A percentile compares a stretch with the other conserved stretches of the same genome.
Conservation (phyloP, 2,113 vertebrate genomes). For the Nanger granti region DNA sequence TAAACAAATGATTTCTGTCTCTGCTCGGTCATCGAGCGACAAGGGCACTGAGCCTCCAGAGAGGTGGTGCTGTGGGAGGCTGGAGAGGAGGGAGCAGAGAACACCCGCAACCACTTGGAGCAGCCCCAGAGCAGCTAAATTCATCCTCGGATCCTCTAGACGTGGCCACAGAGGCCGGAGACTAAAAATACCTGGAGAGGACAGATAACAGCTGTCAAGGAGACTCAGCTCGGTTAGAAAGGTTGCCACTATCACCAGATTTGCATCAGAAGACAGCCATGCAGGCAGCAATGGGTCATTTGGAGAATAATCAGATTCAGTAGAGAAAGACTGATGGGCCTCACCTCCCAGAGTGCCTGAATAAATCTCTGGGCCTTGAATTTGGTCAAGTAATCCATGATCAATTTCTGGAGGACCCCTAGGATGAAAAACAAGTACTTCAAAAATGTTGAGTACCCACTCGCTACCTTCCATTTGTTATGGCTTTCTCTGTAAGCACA, state of each 20-base stretch:
- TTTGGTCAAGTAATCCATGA: conserved; percentile 29
- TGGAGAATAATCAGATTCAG: background rate
- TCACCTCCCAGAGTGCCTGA: background rate
- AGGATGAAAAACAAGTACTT: conserved; percentile 36
- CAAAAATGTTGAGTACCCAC: conserved; percentile 20
- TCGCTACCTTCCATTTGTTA: background rate
- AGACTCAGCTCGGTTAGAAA: background rate
- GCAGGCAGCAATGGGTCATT: background rate
- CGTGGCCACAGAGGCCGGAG: background rate
- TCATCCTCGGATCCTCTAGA: conserved; percentile 9
- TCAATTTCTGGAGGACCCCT: conserved; percentile 48
- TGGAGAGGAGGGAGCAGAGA: background rate
- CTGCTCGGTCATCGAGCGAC: background rate
- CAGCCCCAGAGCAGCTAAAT: background rate
- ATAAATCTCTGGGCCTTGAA: conserved; percentile 13
- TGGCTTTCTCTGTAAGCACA: background rate
- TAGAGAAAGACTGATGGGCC: background rate
- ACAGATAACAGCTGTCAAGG: conserved; percentile 30
- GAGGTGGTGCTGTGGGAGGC: background rate
- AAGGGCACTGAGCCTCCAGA: background rate
- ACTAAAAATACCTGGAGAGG: conserved; percentile 25
- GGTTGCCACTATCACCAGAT: background rate
- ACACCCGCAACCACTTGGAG: background rate
- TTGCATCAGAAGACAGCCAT: background rate
- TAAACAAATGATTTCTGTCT: background rate